Base-by-base conservation (phyloP, 2,888 invertebrate species). In the Spodoptera exigua region DNA sequence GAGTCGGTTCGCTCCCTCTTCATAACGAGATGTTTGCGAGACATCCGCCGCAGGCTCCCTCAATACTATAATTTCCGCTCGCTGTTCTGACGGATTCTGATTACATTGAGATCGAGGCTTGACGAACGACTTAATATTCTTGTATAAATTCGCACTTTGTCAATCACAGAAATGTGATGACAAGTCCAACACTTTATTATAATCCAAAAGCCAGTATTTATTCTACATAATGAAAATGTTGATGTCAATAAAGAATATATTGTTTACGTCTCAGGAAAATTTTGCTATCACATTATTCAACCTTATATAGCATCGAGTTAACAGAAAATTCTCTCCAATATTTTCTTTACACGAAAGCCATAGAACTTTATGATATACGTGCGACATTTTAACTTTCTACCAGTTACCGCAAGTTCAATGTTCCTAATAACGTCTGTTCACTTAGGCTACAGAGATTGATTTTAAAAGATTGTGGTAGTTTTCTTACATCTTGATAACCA, bases 61-160 rank as follows among this genome's bases (percentile, higher is more conserved):
- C 81, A 83, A 86, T 86, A 84, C 83, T 80, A 82, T 83, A 86
- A 90, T 90, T 87, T 90, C 89, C 87, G 84, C 54, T 83, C 76
- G 79, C 76, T 72, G 81, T 81, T 70, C 76, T 77, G 74, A 78
- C 69, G 61, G 78, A 74, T 83, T 82, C 75, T 79, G 76, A 81
- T 82, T 82, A 78, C 76, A 70, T 79, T 70, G 70, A 73, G 51
- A 58, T 65, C 41, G 66, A 74, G 60, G 61, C 49, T 76, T 77
- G 76, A 75, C 74, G 77, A 62, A 57, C 60, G 55, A 74, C 57
- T 76, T 71, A 63, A 79, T 70, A 74, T 68, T 74, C 58, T 75
- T 54, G 70, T 75, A 76, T 72, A 68, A 78, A 78, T 78, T 76
- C 70, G 59, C 71, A 73, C 61, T 79, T 63, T 59, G 53, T 51